phyloP scores from a whole-genome alignment of 1,140 invertebrate genomes.

The Procambarus clarkii region DNA sequence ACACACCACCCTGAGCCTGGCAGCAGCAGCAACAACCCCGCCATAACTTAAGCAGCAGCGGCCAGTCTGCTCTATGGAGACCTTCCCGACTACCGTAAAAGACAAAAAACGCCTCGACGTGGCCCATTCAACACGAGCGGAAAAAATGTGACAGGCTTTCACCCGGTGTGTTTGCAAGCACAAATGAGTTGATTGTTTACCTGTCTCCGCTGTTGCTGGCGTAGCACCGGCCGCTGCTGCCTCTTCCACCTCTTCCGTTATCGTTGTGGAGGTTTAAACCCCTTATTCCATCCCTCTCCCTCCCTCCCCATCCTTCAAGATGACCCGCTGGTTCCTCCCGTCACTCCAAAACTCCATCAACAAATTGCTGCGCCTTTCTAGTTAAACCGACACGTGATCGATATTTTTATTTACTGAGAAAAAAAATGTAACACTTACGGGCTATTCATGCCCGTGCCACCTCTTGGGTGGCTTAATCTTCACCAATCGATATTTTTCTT shows the following conservation, averaged over 20 bases:
- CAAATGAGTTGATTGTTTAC: constrained; percentile 49
- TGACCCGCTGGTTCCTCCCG: background rate
- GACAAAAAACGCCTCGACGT: constrained; percentile 47
- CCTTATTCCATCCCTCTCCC: background rate
- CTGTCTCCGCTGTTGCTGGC: constrained; percentile 5
- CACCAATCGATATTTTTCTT: too few relatives aligned
- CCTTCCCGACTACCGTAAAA: background rate
- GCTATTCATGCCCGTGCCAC: too few relatives aligned
- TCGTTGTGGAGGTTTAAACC: background rate
- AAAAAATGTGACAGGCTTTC: constrained; percentile 48
- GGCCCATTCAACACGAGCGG: constrained; percentile 33
- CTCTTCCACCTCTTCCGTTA: background rate
- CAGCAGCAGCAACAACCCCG: background rate
- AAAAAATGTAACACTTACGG: too few relatives aligned
- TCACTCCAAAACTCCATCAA: background rate
- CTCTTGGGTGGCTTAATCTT: too few relatives aligned
- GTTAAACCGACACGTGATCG: too few relatives aligned
- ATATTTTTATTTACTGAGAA: too few relatives aligned
- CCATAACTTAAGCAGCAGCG: background rate
- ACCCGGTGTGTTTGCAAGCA: constrained; percentile 54
- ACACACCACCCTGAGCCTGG: background rate
- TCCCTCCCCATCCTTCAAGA: background rate
- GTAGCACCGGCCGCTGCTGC: background rate
- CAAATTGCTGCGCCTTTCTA: background rate
- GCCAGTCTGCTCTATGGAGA: constrained; percentile 31